phyloP scores from a whole-genome alignment of 2,113 vertebrate species.

The Xiphophorus hellerii region DNA sequence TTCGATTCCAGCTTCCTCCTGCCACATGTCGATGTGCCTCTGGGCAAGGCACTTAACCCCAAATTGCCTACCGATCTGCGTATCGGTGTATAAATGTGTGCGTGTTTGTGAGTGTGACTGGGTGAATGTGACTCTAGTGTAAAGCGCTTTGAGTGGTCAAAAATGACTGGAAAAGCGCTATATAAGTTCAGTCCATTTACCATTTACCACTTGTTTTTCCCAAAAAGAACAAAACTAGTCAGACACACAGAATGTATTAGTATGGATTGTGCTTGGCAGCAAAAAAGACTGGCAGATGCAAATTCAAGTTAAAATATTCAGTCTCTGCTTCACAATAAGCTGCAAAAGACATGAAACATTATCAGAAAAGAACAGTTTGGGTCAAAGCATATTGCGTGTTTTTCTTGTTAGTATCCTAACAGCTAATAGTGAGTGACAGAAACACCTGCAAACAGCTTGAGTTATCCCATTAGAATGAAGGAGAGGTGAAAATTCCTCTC shows the following conservation, averaged over 20 bases:
- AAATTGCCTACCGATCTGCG: no score
- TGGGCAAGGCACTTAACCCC: no score
- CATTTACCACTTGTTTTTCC: no score
- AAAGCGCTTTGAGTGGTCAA: no score
- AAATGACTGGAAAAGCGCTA: no score
- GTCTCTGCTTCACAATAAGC: not conserved
- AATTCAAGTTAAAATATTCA: not conserved
- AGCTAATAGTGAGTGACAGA: not conserved
- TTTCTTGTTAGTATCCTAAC: constrained; percentile 13
- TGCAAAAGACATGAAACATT: not conserved
- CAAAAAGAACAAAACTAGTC: not conserved
- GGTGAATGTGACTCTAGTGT: no score
- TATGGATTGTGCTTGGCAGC: not conserved
- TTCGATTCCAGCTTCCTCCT: no score
- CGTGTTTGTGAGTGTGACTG: no score
- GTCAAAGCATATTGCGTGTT: not conserved
- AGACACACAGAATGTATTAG: not conserved
- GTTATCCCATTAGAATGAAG: not conserved
- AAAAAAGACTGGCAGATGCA: not conserved
- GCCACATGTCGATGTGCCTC: no score
- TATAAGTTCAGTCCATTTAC: no score
- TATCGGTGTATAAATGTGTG: no score
- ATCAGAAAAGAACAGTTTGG: not conserved
- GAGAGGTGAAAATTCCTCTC: not conserved
- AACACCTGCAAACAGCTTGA: constrained; percentile 17